These are phyloP conservation scores for Hafferia zeledoni DNA, from an alignment of 2,797 vertebrate species.

Conservation along the genomic window DNA sequence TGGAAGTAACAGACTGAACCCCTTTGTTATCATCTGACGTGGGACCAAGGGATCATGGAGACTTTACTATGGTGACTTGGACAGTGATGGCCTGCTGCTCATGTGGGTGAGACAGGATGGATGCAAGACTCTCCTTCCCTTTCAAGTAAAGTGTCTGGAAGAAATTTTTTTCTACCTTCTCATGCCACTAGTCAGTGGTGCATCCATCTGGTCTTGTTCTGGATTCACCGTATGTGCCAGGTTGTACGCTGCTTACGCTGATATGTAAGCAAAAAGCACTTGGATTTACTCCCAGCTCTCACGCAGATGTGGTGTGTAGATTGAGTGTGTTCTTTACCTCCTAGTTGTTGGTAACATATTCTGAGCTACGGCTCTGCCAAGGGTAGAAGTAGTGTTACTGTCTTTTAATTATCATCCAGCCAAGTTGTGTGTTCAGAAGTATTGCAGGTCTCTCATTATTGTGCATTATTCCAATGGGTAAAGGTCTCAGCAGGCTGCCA, in stretches of 20 bases:
- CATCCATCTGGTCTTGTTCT: neutral
- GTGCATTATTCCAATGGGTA: neutral
- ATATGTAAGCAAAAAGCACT: neutral
- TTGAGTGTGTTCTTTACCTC: neutral
- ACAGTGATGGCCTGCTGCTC: neutral
- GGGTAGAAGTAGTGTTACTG: neutral
- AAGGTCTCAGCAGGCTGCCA: neutral
- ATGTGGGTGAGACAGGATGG: neutral
- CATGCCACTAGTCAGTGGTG: neutral
- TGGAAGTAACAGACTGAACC: neutral
- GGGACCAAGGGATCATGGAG: rapidly evolving
- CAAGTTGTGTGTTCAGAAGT: neutral
- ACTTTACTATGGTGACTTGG: neutral
- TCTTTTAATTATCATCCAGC: neutral
- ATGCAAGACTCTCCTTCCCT: neutral
- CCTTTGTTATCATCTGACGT: neutral
- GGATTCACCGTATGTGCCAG: neutral
- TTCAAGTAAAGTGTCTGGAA: neutral
- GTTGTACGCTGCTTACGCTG: neutral
- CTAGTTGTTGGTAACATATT: neutral
- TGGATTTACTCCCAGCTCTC: slow-evolving; percentile 18
- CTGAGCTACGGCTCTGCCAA: neutral
- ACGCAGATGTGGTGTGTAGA: neutral
- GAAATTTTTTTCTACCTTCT: neutral
- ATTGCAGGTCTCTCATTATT: neutral